Evolutionary conservation across 2,797 vertebrate species (phyloP).

Genomic region (Coilia nasus): DNA sequence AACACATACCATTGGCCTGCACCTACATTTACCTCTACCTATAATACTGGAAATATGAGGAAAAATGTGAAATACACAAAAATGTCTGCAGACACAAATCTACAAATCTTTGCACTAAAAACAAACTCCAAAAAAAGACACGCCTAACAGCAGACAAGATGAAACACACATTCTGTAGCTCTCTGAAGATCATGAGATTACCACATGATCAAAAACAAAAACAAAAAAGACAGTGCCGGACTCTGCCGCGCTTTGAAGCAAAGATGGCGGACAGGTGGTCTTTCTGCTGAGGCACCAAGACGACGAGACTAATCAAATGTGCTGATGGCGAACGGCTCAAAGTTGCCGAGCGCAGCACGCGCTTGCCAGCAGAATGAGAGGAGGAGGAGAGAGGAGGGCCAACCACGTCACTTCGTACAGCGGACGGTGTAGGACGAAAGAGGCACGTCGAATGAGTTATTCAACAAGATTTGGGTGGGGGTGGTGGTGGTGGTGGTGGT

Average conservation of each 20-base stretch:
- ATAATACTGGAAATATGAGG: neutral
- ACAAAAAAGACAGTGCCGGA: neutral
- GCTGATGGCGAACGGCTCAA: constrained; percentile 57
- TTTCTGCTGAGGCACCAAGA: constrained; percentile 56
- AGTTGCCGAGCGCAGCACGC: constrained; percentile 61
- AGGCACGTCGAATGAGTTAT: constrained; percentile 75
- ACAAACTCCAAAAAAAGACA: neutral
- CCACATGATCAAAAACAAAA: neutral
- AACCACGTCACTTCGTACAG: no score
- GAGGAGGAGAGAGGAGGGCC: neutral
- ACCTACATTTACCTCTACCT: neutral
- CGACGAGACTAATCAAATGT: constrained; percentile 54
- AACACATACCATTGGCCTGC: neutral
- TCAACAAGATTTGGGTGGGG: constrained; percentile 64
- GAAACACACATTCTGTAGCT: neutral
- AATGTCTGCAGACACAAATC: neutral
- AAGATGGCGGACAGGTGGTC: constrained; percentile 36
- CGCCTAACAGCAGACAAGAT: neutral
- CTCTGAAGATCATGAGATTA: neutral
- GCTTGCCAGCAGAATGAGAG: constrained; percentile 52
- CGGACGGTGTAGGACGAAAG: constrained; percentile 43
- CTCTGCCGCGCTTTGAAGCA: neutral
- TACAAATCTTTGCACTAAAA: neutral
- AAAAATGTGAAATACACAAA: neutral
- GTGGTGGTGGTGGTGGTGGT: constrained; percentile 41